Conservation (phyloP, 2,797 vertebrate genomes). For the Enteromius fasciolatus region DNA sequence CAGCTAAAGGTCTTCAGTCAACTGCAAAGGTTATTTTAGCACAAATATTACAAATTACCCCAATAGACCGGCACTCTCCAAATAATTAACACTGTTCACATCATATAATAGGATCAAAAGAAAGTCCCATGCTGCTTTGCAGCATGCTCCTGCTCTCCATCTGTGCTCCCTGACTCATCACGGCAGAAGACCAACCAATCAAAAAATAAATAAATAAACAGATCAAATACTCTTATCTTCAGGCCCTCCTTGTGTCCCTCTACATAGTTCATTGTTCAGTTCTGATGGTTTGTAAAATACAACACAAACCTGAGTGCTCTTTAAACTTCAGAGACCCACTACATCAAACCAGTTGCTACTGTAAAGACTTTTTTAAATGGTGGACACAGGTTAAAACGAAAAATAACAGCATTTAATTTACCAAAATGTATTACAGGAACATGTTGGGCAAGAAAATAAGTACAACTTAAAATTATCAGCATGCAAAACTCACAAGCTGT, state of each 20-base stretch:
- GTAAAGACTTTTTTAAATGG: neutral
- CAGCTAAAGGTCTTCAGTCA: slow-evolving; percentile 2
- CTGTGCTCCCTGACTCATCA: slow-evolving; percentile 62
- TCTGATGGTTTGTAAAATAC: neutral
- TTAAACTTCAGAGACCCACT: neutral
- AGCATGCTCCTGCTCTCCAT: slow-evolving; percentile 39
- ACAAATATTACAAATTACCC: slow-evolving; percentile 18
- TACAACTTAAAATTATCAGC: neutral
- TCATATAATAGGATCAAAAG: slow-evolving; percentile 39
- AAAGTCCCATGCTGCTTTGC: slow-evolving; percentile 32
- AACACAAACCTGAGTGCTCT: neutral
- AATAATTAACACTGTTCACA: slow-evolving; percentile 30
- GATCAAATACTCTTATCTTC: slow-evolving; percentile 12
- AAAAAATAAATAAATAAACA: slow-evolving; percentile 38
- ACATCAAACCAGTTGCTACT: neutral
- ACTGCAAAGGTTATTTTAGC: neutral
- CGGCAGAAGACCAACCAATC: slow-evolving; percentile 57
- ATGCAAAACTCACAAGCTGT: neutral
- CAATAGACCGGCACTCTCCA: slow-evolving; percentile 21
- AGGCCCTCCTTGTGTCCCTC: neutral
- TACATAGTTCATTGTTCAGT: neutral
- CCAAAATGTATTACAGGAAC: neutral
- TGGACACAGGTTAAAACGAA: neutral
- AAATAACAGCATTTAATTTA: neutral
- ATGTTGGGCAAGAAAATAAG: neutral